Evolutionary conservation across 2,888 invertebrate species (phyloP).

Genomic region (Sesia bembeciformis): DNA sequence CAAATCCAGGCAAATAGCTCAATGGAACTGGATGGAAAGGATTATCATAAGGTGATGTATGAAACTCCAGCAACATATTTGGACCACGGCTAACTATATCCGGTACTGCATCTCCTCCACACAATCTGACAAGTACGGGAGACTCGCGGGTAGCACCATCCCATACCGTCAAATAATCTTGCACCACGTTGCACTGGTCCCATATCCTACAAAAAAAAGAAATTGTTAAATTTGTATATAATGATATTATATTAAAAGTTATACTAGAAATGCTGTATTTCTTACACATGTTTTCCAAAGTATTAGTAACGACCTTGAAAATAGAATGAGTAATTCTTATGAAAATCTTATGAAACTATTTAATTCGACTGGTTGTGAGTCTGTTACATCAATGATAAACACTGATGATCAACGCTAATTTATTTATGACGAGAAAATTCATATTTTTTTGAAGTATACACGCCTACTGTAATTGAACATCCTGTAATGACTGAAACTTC

Average conservation of each 20-base stretch:
- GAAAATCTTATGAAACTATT: no score
- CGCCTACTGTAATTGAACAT: no score
- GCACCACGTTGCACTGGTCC: slow-evolving; percentile 88
- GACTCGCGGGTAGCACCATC: slow-evolving; percentile 82
- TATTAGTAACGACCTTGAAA: no score
- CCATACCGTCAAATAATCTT: slow-evolving; percentile 87
- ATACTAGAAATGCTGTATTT: no score
- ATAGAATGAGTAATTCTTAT: no score
- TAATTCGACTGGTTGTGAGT: no score
- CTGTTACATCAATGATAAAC: no score
- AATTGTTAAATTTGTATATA: background rate
- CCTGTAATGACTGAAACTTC: no score
- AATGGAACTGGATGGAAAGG: slow-evolving; percentile 86
- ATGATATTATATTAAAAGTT: background rate
- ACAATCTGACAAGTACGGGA: slow-evolving; percentile 84
- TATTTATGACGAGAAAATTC: no score
- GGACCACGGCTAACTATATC: slow-evolving; percentile 86
- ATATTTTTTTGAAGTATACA: no score
- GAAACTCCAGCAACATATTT: slow-evolving; percentile 85
- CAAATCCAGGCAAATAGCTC: slow-evolving; percentile 86
- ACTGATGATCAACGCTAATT: no score
- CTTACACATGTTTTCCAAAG: no score
- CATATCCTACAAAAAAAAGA: slow-evolving; percentile 72
- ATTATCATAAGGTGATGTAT: slow-evolving; percentile 87
- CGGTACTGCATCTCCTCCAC: slow-evolving; percentile 87